These are phyloP conservation scores for Athene cunicularia DNA, from an alignment of 2,113 vertebrate genomes.

Conservation along the genomic window DNA sequence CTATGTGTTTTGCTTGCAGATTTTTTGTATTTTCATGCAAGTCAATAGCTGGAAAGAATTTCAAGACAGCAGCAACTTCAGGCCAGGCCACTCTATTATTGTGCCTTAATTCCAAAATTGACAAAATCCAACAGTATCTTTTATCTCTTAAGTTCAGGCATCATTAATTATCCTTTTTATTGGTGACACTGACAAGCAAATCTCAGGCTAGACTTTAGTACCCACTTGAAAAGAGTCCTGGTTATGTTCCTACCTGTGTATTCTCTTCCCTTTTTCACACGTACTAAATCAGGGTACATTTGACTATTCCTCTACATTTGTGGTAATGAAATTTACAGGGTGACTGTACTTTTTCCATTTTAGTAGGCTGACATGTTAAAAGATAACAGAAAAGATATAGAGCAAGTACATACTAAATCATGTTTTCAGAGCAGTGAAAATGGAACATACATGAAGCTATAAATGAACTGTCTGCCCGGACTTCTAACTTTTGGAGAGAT, in stretches of 20 bases:
- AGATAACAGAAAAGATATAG: constrained; percentile 16
- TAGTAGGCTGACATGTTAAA: constrained; percentile 24
- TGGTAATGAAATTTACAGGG: constrained; percentile 6
- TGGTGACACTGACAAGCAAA: constrained; percentile 49
- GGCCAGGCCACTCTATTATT: neutral
- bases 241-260: constrained; percentile 31
- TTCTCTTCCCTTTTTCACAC: constrained; percentile 42
- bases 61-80: constrained; percentile 39
- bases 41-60: constrained; percentile 19
- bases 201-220: constrained; percentile 50
- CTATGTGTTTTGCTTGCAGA: neutral
- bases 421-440: constrained; percentile 31
- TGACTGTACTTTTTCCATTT: constrained; percentile 25
- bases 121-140: constrained; percentile 8
- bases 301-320: constrained; percentile 13
- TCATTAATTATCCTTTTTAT: constrained; percentile 73
- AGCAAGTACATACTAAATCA: neutral
- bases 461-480: neutral
- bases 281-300: constrained; percentile 39
- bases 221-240: constrained; percentile 43
- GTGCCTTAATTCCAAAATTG: constrained; percentile 46
- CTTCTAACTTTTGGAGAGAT: neutral
- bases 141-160: constrained; percentile 56
- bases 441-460: neutral
- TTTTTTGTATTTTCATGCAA: constrained; percentile 1